Conservation (phyloP, 2,113 vertebrate genomes). For the Rhadina sibilatrix region DNA sequence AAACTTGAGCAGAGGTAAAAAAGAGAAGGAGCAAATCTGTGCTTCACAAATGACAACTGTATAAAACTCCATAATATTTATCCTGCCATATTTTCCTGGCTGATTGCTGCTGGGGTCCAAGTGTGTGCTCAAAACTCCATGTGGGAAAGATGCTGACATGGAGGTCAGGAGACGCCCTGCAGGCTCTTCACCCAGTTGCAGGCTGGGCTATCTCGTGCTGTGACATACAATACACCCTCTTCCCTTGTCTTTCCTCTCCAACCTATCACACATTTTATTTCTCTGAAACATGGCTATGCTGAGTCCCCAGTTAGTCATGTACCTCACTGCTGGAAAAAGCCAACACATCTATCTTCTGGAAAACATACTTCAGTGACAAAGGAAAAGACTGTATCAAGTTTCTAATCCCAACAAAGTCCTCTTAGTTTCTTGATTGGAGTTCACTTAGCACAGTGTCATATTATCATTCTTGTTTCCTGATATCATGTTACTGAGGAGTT, state of each 20-base stretch:
- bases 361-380: background rate
- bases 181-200: background rate
- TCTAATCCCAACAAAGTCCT: background rate
- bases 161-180: background rate
- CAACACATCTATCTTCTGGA: background rate
- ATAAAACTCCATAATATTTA: background rate
- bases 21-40: background rate
- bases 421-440: background rate
- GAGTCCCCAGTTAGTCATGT: background rate
- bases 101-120: background rate
- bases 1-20: background rate
- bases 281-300: background rate
- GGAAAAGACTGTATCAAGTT: background rate
- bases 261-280: background rate
- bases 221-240: background rate
- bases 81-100: background rate
- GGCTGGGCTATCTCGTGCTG: background rate
- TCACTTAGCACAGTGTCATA: conserved; percentile 11
- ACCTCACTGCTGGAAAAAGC: background rate
- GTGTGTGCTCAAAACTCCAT: background rate
- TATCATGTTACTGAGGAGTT: background rate
- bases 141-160: background rate
- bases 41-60: background rate
- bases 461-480: conserved; percentile 8
- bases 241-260: background rate